Base-by-base conservation (phyloP, 2,797 vertebrate species). In the Tauraco hartlaubi region DNA sequence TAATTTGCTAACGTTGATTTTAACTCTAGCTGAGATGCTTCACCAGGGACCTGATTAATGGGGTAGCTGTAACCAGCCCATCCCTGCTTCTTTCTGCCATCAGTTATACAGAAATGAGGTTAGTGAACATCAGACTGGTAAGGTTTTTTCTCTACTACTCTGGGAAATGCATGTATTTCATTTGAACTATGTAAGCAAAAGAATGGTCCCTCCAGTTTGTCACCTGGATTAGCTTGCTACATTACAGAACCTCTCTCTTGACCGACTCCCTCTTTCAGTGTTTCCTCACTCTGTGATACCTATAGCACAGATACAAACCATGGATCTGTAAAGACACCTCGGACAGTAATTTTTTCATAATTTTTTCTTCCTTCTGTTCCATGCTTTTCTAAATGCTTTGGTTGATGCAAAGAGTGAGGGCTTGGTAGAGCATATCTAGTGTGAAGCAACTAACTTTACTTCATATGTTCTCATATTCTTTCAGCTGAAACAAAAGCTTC, bases 21-120 rank as follows among this genome's bases (percentile, higher is more conserved):
- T 95, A 97, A 95, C 95, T 96, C 94, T 97, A 87, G 79, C 83
- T 85, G 92, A 94, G 93, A 91, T 87, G 87, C 75, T 92, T 94
- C 90, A 69, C 75, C 58, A 44, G 91, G 69, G 84, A 89, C 51
- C 83, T 95, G 97, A 97, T 95, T 95, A 97, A 97, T 94, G 80
- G 83, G 85, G 78, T 91, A 87, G 81, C 74, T 87, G 96, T 90
- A 94, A 85, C 77, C 81, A 89, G 84, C 74, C 85, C 68, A 87
- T 95, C 83, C 59, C 61, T 85, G 77, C 39, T 82, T 95, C 79
- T 73, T 92, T 88, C 79, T 87, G 56, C 64, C 77, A 92, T 95
- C 74, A 73, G 93, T 96, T 95, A 89, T 82, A 52, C 49, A 64
- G 44, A 89, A 96, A 96, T 56, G 61, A 96, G 83, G 52, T 93